Evolutionary conservation across 2,888 invertebrate species (phyloP), one percentile per base, ranked within the genome.

Genomic region (Hirudinaria manillensis): DNA sequence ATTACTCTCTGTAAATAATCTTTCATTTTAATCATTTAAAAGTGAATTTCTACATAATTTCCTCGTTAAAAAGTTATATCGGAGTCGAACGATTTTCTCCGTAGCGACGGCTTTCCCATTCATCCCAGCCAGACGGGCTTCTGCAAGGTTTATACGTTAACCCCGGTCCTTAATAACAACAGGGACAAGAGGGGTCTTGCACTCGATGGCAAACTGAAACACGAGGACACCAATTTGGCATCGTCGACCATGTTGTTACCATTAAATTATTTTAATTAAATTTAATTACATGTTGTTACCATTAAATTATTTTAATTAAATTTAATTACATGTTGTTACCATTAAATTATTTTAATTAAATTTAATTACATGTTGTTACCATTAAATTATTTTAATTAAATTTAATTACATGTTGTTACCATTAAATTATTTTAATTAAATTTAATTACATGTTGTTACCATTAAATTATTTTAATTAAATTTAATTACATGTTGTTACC

Each of bases 171-270:
- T 83, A 92, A 92, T 85, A 94, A 97, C 89, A 98, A 98, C 89
- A 93, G 94, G 88, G 95, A 97, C 89, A 98, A 98, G 88, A 92
- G 96, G 89, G 97, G 97, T 76, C 89, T 98, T 80, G 97, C 97
- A 82, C 89, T 98, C 81, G 97, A 98, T 87, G 97, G 97, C 74
- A 96, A 97, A 87, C 90, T 98, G 84, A 97, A 97, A 87, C 94
- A 98, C 86, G 97, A 97, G 88, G 97, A 98, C 88, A 98, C 97
- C 83, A 98, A 97, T 89, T 90, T 98, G 83, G 97, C 97, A 79
- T 96, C 96, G 81, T 95, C 95, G 86, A 97, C 96, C 81, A 90
- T 96, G 93, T 94, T 88, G 92, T 89, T 68, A 29, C 10, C 36
- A 45, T 7, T 45, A 45, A 45, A n/a, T n/a, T n/a, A n/a, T n/a